A percentile compares a stretch with the other conserved stretches of the same genome.
Conservation (phyloP, 2,888 invertebrate species). For the Antheraea yamamai region DNA sequence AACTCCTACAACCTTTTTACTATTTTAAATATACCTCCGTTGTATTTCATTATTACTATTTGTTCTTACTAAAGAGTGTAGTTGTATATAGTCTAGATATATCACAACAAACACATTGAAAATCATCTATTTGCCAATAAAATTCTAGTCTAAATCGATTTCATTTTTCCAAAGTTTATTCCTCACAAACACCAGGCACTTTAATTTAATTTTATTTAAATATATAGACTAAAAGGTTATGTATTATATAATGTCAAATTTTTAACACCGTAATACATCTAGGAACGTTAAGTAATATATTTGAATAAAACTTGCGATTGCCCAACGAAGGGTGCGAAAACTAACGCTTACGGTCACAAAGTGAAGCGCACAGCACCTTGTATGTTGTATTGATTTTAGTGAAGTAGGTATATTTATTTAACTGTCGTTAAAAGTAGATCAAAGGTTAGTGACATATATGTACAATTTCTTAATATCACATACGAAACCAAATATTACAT, state of each 20-base stretch:
- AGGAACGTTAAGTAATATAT: constrained; percentile 14
- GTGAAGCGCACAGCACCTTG: constrained; percentile 6
- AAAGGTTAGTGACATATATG: constrained; percentile 10
- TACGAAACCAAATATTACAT: neutral
- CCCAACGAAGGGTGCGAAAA: constrained; percentile 19
- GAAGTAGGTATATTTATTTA: constrained; percentile 12
- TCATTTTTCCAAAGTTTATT: too few species aligned
- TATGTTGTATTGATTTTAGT: constrained; percentile 9
- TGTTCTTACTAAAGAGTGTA: too few species aligned
- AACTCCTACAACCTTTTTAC: too few species aligned
- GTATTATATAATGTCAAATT: neutral
- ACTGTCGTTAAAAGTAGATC: constrained; percentile 10
- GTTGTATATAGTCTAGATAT: too few species aligned
- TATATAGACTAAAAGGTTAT: neutral
- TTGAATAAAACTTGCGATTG: constrained; percentile 12
- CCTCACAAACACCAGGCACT: too few species aligned
- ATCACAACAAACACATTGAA: too few species aligned
- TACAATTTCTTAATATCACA: neutral
- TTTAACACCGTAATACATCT: neutral
- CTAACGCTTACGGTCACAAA: constrained; percentile 19
- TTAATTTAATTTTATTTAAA: too few species aligned
- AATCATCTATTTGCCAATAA: too few species aligned
- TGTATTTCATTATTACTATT: too few species aligned
- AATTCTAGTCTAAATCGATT: too few species aligned
- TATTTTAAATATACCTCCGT: too few species aligned